These are phyloP conservation scores for Staurois parvus DNA, from an alignment of 2,797 vertebrate genomes.

Conservation along the genomic window DNA sequence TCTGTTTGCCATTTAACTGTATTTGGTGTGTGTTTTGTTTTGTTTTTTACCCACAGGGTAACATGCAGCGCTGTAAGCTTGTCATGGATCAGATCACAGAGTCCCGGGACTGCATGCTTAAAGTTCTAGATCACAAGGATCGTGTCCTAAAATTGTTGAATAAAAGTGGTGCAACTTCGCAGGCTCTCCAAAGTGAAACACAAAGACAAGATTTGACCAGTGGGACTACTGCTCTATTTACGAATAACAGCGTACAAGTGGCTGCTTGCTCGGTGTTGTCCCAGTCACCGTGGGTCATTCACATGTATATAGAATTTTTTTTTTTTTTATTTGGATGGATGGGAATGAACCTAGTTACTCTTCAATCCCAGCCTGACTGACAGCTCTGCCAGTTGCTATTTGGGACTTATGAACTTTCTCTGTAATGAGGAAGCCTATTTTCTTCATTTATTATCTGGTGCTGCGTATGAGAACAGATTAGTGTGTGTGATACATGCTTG, in stretches of 20 bases:
- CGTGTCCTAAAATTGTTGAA: conserved; percentile 97
- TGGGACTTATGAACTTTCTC: conserved; percentile 12
- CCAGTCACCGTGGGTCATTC: conserved; percentile 23
- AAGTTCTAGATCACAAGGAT: conserved; percentile 98
- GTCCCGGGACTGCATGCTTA: conserved; percentile 98
- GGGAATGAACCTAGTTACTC: conserved; percentile 19
- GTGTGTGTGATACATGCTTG: conserved; percentile 48
- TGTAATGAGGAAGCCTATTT: not conserved
- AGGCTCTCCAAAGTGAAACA: conserved; percentile 97
- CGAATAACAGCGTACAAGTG: conserved; percentile 31
- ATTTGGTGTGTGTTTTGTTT: not conserved
- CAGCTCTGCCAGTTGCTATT: not conserved
- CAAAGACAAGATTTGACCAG: conserved; percentile 88
- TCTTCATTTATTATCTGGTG: conserved; percentile 34
- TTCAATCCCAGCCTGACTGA: conserved; percentile 31
- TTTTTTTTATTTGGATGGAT: not conserved
- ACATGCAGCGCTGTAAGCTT: conserved; percentile 98
- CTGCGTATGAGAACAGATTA: conserved; percentile 30
- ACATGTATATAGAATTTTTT: conserved; percentile 26
- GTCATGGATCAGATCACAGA: conserved; percentile 99
- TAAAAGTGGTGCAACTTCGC: conserved; percentile 93
- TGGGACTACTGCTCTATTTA: not conserved
- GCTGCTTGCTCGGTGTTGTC: conserved; percentile 1
- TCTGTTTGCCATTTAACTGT: too few relatives aligned
- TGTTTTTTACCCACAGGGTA: conserved; percentile 82